Evolutionary conservation across 2,797 vertebrate genomes (phyloP), one percentile per base, ranked within the genome.

Genomic region (Philypnodon macrostomus): DNA sequence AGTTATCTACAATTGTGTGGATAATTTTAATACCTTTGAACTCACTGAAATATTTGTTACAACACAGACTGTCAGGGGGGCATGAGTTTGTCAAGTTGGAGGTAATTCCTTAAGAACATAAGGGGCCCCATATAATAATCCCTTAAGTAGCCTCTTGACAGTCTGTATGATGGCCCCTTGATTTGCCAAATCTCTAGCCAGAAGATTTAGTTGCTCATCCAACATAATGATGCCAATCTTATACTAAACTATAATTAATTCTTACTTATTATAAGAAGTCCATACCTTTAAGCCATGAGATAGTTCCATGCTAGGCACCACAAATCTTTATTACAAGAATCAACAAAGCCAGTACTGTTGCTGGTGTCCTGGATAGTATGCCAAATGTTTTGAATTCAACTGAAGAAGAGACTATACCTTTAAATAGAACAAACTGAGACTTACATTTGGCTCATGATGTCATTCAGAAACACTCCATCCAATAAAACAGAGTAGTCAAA

Each of bases 401-500:
- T 7, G 52, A 4, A 7, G 11, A 63, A 0, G 16, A 37, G 10
- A 40, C n/a, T n/a, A n/a, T n/a, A n/a, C n/a, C n/a, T n/a, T n/a
- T n/a, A n/a, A n/a, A n/a, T n/a, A n/a, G n/a, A n/a, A n/a, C n/a
- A n/a, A n/a, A n/a, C n/a, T n/a, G n/a, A n/a, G n/a, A 91, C 94
- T 95, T 86, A 97, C 95, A 97, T 96, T 83, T 95, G 90, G 50
- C 85, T 86, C 93, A 97, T 96, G 63, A 97, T 91, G 81, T 94
- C 90, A 55, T 92, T 96, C 64, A 97, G 59, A 70, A 92, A 92
- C 27, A 95, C 85, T 7, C 95, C 95, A 47, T 96, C 94, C 75
- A 95, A 87, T 46, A 97, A 79, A 12, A 90, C 90, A 65, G 92
- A 88, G 63, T 94, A 93, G 54, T 96, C 93, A 33, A 94, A 77